phyloP scores from a whole-genome alignment of 2,113 vertebrate genomes.

The Pandion haliaetus region DNA sequence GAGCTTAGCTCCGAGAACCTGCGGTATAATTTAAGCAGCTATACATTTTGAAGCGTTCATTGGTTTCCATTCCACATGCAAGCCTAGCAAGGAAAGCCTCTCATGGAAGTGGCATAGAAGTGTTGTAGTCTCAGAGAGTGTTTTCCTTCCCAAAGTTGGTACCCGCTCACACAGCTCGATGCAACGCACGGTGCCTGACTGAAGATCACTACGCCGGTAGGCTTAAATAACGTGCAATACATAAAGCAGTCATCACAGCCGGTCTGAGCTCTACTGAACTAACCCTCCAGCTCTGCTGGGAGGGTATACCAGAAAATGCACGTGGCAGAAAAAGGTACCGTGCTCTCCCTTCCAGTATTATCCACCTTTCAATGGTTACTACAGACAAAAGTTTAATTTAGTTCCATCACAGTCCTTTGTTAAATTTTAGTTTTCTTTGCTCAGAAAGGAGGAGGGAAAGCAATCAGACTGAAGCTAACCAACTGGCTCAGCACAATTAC shows the following conservation, averaged over 20 bases:
- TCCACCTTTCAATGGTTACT: not conserved
- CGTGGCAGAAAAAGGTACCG: rapidly evolving
- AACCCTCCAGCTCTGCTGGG: not conserved
- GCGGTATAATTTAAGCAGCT: not conserved
- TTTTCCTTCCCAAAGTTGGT: not conserved
- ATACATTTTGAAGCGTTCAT: rapidly evolving
- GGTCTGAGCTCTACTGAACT: too few species aligned
- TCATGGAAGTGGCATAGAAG: not conserved
- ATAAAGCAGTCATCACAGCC: not conserved
- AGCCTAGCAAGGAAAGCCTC: not conserved
- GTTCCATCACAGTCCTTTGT: not conserved
- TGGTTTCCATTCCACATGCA: rapidly evolving
- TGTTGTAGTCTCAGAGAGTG: not conserved
- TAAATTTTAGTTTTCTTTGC: not conserved
- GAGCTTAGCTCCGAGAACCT: not conserved
- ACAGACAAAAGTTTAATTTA: not conserved
- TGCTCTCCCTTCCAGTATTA: not conserved
- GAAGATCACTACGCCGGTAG: not conserved
- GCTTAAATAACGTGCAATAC: not conserved
- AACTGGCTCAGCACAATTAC: not conserved
- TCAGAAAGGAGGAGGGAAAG: not conserved
- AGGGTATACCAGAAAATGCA: too few species aligned
- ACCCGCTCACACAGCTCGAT: not conserved
- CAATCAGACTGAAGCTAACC: not conserved
- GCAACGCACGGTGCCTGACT: not conserved